phyloP scores from a whole-genome alignment of 2,888 invertebrate genomes.

The Ectemnius cavifrons region DNA sequence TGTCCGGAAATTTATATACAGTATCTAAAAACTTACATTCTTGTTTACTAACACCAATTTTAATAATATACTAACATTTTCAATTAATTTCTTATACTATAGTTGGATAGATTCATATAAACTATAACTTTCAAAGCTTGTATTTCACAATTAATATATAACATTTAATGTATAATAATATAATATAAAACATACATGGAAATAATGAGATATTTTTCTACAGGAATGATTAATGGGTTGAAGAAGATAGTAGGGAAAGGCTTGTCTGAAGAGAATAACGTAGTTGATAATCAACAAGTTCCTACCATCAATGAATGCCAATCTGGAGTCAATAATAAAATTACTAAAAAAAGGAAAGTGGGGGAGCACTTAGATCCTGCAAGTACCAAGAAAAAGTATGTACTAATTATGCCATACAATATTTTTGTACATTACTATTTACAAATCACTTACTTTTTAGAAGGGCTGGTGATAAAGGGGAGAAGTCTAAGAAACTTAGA shows the following conservation, averaged over 20 bases:
- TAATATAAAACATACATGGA: no score
- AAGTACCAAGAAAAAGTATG: conserved; percentile 85
- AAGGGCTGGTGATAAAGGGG: conserved; percentile 64
- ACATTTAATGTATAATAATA: no score
- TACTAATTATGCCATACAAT: conserved; percentile 2
- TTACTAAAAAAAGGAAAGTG: conserved; percentile 84
- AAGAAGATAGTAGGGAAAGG: conserved; percentile 87
- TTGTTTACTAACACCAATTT: not conserved
- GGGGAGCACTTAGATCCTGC: conserved; percentile 80
- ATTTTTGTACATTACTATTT: not conserved
- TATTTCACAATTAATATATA: no score
- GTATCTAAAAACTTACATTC: conserved; percentile 10
- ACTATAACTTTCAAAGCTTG: no score
- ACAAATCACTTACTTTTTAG: conserved; percentile 52
- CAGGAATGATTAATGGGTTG: conserved; percentile 88
- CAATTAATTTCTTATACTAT: no score
- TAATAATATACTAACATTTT: no score
- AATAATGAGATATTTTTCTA: conserved; percentile 32
- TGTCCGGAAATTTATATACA: conserved; percentile 49
- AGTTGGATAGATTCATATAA: no score
- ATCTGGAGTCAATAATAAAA: conserved; percentile 81
- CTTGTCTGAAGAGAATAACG: conserved; percentile 75
- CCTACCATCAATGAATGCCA: conserved; percentile 66
- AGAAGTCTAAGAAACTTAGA: conserved; percentile 71
- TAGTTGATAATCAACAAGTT: conserved; percentile 51